Base-by-base conservation (phyloP, 2,797 vertebrate genomes). In the Geotrypetes seraphini region DNA sequence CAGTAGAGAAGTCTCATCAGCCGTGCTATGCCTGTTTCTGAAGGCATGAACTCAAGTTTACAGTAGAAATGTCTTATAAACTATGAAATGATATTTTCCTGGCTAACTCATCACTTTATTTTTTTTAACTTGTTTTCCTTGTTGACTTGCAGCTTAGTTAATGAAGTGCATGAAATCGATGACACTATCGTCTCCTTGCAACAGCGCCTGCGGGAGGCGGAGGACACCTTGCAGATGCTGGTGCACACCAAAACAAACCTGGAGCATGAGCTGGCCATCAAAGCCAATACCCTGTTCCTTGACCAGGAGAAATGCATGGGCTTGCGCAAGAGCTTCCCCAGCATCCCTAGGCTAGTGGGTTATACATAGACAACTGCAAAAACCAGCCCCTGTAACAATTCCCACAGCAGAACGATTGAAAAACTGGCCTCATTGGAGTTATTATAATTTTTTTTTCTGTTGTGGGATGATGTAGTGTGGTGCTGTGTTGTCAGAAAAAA, bases 291-390 rank as follows among this genome's bases (percentile, higher is more conserved):
- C 0, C 78, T 97, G 16, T 96, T 92, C 73, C 79, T 97, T 5
- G 91, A 97, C 57, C 89, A 94, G 69, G 91, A 97, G 39, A 92
- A 89, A 52, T 96, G 93, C 69, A 89, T 97, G 94, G 83, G 88
- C 42, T 89, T 92, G 75, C 81, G 88, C 25, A 92, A 85, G 67
- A 88, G 61, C 48, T 96, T 89, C 39, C 91, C 92, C 57, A 92
- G 80, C 69, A 84, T 83, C 2, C 74, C 76, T 1, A 80, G 89
- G 3, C 75, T 97, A 43, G 77, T 88, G 22, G 89, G 90, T 8
- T 91, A 78, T 19, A 69, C 78, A 3, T 97, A 83, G 10, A 38
- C 28, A 0, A 12, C n/a, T n/a, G n/a, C n/a, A n/a, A n/a, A n/a
- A n/a, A n/a, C n/a, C n/a, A n/a, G n/a, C n/a, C n/a, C n/a, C n/a